Evolutionary conservation across 1,140 invertebrate genomes (phyloP).

Genomic region (Penaeus indicus): DNA sequence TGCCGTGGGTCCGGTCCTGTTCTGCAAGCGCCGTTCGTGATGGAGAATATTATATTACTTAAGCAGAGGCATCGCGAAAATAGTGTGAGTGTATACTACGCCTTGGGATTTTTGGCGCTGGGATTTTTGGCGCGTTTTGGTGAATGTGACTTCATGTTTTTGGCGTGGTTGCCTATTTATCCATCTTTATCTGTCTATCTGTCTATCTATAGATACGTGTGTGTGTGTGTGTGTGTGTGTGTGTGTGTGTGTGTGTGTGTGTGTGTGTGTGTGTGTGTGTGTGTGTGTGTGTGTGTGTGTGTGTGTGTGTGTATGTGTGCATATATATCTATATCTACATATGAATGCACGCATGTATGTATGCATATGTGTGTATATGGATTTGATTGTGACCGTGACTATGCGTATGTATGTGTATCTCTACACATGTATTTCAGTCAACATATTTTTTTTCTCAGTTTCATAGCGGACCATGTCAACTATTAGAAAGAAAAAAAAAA

Average conservation of each 20-base stretch:
- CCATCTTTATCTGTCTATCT: not conserved
- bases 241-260: not conserved
- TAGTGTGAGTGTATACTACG: too few relatives aligned
- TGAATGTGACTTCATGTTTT: too few relatives aligned
- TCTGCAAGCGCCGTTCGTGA: too few relatives aligned
- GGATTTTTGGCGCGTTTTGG: too few relatives aligned
- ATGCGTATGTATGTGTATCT: not conserved
- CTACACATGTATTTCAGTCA: not conserved
- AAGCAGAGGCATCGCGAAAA: too few relatives aligned
- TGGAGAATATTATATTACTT: too few relatives aligned
- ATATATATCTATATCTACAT: not conserved
- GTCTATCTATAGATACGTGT: not conserved
- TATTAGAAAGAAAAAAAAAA: not conserved
- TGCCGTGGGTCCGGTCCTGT: too few relatives aligned
- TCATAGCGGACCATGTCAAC: not conserved
- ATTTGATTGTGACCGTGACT: not conserved
- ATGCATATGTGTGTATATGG: not conserved
- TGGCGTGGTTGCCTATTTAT: too few relatives aligned
- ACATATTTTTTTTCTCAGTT: not conserved
- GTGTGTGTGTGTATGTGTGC: not conserved
- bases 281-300: not conserved
- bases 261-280: conserved; percentile 5
- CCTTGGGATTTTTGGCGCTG: too few relatives aligned
- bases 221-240: not conserved
- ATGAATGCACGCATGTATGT: not conserved